Conservation (phyloP, 2,888 invertebrate species). For the Coenonympha arcania region DNA sequence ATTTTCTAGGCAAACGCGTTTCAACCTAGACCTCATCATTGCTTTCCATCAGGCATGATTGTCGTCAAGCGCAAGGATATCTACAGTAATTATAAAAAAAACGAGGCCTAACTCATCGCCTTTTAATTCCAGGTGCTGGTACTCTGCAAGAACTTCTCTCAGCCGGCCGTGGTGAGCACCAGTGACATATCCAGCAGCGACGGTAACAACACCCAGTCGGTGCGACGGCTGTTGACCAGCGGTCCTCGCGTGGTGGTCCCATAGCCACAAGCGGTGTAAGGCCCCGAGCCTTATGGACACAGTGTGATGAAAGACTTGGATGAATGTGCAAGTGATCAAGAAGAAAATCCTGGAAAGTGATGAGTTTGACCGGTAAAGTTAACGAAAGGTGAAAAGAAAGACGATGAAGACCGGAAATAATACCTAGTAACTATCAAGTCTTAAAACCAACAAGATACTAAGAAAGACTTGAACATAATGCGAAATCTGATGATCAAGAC, state of each 20-base stretch:
- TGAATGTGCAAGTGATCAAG: not conserved
- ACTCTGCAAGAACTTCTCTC: constrained; percentile 68
- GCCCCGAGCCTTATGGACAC: constrained; percentile 17
- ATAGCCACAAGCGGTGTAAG: constrained; percentile 62
- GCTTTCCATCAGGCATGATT: too few species aligned
- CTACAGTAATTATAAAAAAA: too few species aligned
- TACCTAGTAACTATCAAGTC: too few species aligned
- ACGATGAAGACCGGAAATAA: too few species aligned
- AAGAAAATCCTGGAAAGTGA: not conserved
- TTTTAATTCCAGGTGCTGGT: constrained; percentile 49
- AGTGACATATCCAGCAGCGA: constrained; percentile 70
- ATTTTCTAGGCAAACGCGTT: not conserved
- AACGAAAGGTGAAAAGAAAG: too few species aligned
- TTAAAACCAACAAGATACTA: too few species aligned
- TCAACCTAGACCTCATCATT: too few species aligned
- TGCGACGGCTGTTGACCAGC: constrained; percentile 58
- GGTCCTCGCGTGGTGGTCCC: constrained; percentile 52
- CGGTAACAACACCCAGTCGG: constrained; percentile 66
- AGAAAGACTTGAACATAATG: too few species aligned
- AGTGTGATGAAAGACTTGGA: not conserved
- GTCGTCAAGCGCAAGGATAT: too few species aligned
- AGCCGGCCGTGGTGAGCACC: constrained; percentile 60
- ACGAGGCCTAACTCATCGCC: not conserved
- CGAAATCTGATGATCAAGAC: too few species aligned
- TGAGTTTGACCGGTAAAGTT: not conserved